A percentile compares a stretch with the other conserved stretches of the same genome.
These are phyloP conservation scores for Bombus vancouverensis DNA, from an alignment of 1,140 invertebrate species.

Conservation along the genomic window DNA sequence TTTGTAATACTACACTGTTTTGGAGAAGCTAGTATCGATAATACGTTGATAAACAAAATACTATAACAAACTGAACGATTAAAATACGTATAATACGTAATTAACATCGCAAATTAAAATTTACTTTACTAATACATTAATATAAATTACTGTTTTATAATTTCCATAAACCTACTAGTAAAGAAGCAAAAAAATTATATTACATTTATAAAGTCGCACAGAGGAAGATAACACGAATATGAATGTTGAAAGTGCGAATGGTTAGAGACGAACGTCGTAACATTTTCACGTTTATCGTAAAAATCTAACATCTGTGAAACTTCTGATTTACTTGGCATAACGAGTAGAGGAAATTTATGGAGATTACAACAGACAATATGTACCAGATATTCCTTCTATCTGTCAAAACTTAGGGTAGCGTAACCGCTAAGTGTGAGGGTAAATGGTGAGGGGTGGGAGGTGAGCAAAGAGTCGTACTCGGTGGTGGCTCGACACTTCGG, in stretches of 20 bases:
- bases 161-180: not conserved
- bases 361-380: not conserved
- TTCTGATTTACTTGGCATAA: not conserved
- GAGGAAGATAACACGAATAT: not conserved
- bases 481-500: constrained; percentile 54
- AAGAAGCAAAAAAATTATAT: not conserved
- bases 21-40: not conserved
- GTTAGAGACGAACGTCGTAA: too few relatives aligned
- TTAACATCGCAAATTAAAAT: too few relatives aligned
- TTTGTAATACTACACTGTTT: not conserved
- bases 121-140: too few relatives aligned
- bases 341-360: constrained; percentile 4
- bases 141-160: not conserved
- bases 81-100: not conserved
- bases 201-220: not conserved
- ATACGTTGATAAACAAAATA: not conserved
- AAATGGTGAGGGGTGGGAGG: constrained; percentile 25
- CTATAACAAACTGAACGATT: not conserved
- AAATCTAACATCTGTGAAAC: not conserved
- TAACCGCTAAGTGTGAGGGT: not conserved
- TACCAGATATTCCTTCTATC: constrained; percentile 34
- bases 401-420: constrained; percentile 20
- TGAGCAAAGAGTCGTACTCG: constrained; percentile 13
- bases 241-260: not conserved
- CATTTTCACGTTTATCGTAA: not conserved